phyloP scores from a whole-genome alignment of 2,888 invertebrate species.

The Abrostola tripartita region DNA sequence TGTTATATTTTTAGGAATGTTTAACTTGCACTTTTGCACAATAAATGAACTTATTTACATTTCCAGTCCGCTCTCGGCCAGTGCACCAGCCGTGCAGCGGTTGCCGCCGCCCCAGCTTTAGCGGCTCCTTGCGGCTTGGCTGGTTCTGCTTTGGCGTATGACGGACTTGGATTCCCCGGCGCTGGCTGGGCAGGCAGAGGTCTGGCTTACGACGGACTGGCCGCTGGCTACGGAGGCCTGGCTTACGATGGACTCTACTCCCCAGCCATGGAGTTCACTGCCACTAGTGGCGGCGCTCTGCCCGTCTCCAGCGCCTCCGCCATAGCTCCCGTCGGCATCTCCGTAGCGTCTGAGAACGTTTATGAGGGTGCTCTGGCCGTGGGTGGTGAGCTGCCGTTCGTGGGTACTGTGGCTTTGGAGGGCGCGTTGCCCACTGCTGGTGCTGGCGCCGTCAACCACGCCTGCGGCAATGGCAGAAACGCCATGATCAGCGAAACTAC shows the following conservation, averaged over 20 bases:
- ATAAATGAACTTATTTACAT: not conserved
- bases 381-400: conserved; percentile 68
- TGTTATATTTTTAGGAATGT: too few species aligned
- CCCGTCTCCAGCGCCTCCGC: conserved; percentile 58
- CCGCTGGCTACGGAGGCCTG: not conserved
- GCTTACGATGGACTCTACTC: conserved; percentile 21
- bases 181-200: conserved; percentile 5
- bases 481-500: conserved; percentile 51
- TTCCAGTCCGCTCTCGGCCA: conserved; percentile 26
- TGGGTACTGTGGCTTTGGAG: conserved; percentile 66
- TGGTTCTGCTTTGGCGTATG: conserved; percentile 7
- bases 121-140: conserved; percentile 6
- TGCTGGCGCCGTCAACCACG: conserved; percentile 54
- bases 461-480: conserved; percentile 18
- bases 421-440: conserved; percentile 66
- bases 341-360: conserved; percentile 65
- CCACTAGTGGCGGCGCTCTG: conserved; percentile 68
- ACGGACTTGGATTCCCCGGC: conserved; percentile 11
- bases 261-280: conserved; percentile 45
- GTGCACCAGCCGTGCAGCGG: too few species aligned
- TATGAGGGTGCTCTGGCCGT: conserved; percentile 66
- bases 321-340: conserved; percentile 63
- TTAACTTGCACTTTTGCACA: too few species aligned
- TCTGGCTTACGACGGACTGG: conserved; percentile 2
- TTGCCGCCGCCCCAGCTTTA: conserved; percentile 16